Percentiles rank a stretch among this genome's conserved stretches.
These are phyloP conservation scores for Zhengitettix transpicula DNA, from an alignment of 2,888 invertebrate species.

Conservation along the genomic window DNA sequence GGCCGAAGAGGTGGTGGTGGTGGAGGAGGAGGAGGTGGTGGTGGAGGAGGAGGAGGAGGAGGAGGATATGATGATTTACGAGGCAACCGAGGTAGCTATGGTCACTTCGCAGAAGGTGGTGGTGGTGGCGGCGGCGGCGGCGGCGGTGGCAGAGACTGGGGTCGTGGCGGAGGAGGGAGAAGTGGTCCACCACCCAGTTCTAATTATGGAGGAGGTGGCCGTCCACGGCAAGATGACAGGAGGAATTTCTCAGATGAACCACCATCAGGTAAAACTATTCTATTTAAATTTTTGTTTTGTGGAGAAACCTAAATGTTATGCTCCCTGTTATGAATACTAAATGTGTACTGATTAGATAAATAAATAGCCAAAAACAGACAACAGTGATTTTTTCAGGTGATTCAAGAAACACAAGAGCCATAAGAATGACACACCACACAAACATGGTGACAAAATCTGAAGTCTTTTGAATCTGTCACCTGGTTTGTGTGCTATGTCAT, in stretches of 20 bases:
- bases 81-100: slow-evolving; percentile 16
- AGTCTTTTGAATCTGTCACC: too few species aligned
- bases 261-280: too few species aligned
- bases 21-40: slow-evolving; percentile 31
- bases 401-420: too few species aligned
- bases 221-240: slow-evolving; percentile 9
- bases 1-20: slow-evolving; percentile 33
- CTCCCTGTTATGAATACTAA: too few species aligned
- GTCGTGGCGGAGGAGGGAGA: slow-evolving; percentile 16
- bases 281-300: too few species aligned
- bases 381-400: too few species aligned
- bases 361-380: too few species aligned
- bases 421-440: too few species aligned
- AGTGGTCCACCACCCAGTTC: slow-evolving; percentile 8
- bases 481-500: too few species aligned
- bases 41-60: slow-evolving; percentile 18
- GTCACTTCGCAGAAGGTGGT: slow-evolving; percentile 16
- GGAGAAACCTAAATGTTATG: too few species aligned
- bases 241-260: neutral
- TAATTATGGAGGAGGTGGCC: slow-evolving; percentile 16
- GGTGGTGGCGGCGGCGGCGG: slow-evolving; percentile 16
- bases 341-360: too few species aligned
- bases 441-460: too few species aligned
- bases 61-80: slow-evolving; percentile 12
- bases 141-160: slow-evolving; percentile 23